phyloP scores from a whole-genome alignment of 2,888 invertebrate species.

The Stenodema calcarata region DNA sequence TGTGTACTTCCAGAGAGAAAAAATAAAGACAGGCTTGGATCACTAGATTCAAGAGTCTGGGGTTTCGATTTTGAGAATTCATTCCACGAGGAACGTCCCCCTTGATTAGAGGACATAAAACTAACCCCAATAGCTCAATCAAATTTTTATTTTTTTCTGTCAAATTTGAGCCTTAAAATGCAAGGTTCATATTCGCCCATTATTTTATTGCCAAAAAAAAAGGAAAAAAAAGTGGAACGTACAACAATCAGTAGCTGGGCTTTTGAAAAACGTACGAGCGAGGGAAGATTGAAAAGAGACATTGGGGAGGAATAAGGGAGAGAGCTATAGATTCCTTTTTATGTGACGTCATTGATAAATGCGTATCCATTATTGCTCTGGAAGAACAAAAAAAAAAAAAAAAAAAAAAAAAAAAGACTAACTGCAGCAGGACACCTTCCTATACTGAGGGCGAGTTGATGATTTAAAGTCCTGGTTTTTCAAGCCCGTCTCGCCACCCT shows the following conservation, averaged over 20 bases:
- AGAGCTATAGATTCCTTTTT: constrained; percentile 23
- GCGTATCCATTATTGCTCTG: constrained; percentile 23
- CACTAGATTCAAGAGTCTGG: too few species aligned
- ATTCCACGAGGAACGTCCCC: too few species aligned
- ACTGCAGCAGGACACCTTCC: constrained; percentile 1
- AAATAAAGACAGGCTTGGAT: too few species aligned
- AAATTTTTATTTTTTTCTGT: too few species aligned
- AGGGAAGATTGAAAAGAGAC: background rate
- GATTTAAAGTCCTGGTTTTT: background rate
- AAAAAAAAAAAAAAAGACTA: too few species aligned
- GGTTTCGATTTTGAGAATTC: too few species aligned
- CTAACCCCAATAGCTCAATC: too few species aligned
- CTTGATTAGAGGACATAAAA: too few species aligned
- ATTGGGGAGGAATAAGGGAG: background rate
- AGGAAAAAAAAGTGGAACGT: background rate
- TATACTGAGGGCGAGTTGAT: background rate
- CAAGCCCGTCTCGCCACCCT: background rate
- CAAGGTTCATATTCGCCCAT: too few species aligned
- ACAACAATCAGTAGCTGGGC: background rate
- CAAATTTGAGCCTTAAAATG: too few species aligned
- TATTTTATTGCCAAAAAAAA: too few species aligned
- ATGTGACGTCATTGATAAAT: constrained; percentile 34
- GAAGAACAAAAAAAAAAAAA: background rate
- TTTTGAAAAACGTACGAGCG: background rate
- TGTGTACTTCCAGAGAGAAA: too few species aligned